Percentiles rank a stretch among this genome's conserved stretches.
These are phyloP conservation scores for Dicycla oo DNA, from an alignment of 2,888 invertebrate genomes.

Conservation along the genomic window DNA sequence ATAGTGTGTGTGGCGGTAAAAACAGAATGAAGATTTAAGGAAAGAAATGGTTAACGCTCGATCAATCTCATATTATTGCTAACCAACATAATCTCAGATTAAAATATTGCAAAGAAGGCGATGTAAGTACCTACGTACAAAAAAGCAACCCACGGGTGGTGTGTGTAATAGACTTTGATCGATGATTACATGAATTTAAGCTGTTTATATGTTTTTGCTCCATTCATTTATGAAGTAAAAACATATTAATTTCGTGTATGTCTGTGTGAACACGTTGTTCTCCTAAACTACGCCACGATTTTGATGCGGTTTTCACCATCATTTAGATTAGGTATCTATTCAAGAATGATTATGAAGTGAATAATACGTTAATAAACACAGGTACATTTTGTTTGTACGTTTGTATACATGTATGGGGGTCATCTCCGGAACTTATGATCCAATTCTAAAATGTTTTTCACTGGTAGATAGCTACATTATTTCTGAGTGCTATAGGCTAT, in stretches of 20 bases:
- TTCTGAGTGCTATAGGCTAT: too few relatives aligned
- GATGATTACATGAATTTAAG: slow-evolving; percentile 47
- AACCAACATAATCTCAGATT: slow-evolving; percentile 59
- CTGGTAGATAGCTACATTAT: too few relatives aligned
- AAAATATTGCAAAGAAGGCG: slow-evolving; percentile 53
- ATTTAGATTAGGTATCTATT: background rate
- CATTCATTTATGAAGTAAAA: background rate
- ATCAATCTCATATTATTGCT: slow-evolving; percentile 60
- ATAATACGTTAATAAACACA: too few relatives aligned
- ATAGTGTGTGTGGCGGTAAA: background rate
- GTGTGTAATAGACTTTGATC: slow-evolving; percentile 55
- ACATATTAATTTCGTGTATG: background rate
- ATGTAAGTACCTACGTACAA: slow-evolving; percentile 29
- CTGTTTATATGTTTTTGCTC: slow-evolving; percentile 25
- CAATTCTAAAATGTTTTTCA: too few relatives aligned
- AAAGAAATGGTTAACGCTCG: slow-evolving; percentile 46
- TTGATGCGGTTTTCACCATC: background rate
- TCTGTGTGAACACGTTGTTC: background rate
- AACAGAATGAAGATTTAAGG: background rate
- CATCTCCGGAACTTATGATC: too few relatives aligned
- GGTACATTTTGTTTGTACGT: too few relatives aligned
- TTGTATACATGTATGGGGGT: too few relatives aligned
- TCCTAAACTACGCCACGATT: background rate
- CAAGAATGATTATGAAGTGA: background rate
- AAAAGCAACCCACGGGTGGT: slow-evolving; percentile 39